A percentile compares a stretch with the other conserved stretches of the same genome.
phyloP scores from a whole-genome alignment of 2,888 invertebrate species.

The Drosophila pegasa region DNA sequence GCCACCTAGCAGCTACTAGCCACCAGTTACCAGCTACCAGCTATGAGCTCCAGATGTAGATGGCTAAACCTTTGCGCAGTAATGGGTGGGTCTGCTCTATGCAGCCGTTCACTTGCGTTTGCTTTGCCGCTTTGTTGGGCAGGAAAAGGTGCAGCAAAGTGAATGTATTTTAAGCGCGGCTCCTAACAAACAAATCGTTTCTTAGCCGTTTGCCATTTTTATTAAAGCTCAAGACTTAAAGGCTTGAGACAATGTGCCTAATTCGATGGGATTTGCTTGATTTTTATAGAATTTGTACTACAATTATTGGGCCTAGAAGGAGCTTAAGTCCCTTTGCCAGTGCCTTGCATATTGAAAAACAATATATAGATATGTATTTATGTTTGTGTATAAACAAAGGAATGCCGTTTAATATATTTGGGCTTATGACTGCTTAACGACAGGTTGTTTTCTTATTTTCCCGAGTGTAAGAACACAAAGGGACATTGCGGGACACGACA shows the following conservation, averaged over 20 bases:
- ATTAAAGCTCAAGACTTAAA: constrained; percentile 11
- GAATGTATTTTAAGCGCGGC: constrained; percentile 30
- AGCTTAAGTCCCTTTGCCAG: background rate
- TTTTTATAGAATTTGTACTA: background rate
- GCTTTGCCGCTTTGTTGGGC: constrained; percentile 25
- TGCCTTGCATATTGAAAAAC: background rate
- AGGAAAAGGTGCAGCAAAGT: constrained; percentile 63
- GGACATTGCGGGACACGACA: constrained; percentile 36
- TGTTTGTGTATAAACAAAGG: background rate
- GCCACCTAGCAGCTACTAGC: constrained; percentile 18
- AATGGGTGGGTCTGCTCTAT: constrained; percentile 41
- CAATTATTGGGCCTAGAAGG: too few species aligned
- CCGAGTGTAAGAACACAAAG: constrained; percentile 46
- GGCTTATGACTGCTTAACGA: constrained; percentile 29
- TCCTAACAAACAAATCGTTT: constrained; percentile 33
- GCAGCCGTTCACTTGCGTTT: constrained; percentile 21
- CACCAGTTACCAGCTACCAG: background rate
- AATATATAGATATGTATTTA: background rate
- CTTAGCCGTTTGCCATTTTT: background rate
- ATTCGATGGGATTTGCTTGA: background rate
- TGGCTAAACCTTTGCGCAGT: constrained; percentile 13
- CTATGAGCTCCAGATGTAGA: constrained; percentile 8
- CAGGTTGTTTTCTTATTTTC: constrained; percentile 54
- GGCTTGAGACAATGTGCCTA: background rate
- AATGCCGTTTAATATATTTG: constrained; percentile 6